phyloP scores from a whole-genome alignment of 2,888 invertebrate species.

The Chrysomela aeneicollis region DNA sequence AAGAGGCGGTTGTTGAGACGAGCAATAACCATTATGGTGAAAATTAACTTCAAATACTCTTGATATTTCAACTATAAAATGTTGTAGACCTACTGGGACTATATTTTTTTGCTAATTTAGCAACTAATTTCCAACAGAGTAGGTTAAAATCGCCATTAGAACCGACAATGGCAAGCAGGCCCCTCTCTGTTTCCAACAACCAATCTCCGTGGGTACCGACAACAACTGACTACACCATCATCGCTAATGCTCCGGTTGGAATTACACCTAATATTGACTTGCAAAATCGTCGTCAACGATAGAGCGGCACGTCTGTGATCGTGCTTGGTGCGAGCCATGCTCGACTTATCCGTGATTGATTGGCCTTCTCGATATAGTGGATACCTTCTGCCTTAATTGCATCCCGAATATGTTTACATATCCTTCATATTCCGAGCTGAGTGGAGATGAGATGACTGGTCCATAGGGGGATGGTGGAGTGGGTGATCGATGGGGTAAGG shows the following conservation, averaged over 20 bases:
- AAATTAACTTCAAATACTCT: too few species aligned
- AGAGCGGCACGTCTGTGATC: conserved; percentile 58
- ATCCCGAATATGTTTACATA: conserved; percentile 24
- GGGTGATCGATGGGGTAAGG: neutral
- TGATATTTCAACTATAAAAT: too few species aligned
- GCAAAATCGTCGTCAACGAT: conserved; percentile 58
- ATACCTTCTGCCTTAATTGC: conserved; percentile 21
- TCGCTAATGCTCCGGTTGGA: conserved; percentile 47
- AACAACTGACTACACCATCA: conserved; percentile 42
- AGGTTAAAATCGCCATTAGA: too few species aligned
- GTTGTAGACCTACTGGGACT: too few species aligned
- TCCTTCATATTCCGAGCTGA: conserved; percentile 17
- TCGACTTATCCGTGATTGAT: conserved; percentile 60
- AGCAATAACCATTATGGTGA: too few species aligned
- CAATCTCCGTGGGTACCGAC: conserved; percentile 46
- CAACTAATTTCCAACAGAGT: too few species aligned
- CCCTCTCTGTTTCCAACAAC: conserved; percentile 36
- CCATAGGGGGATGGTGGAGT: neutral
- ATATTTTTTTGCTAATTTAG: too few species aligned
- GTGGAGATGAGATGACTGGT: conserved; percentile 20
- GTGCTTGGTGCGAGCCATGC: conserved; percentile 58
- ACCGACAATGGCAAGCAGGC: conserved; percentile 11
- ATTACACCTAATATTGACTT: conserved; percentile 61
- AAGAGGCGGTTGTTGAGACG: too few species aligned
- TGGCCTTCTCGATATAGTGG: conserved; percentile 16